Base-by-base conservation (phyloP, 2,888 invertebrate genomes). In the Hydroisotoma schaefferi region DNA sequence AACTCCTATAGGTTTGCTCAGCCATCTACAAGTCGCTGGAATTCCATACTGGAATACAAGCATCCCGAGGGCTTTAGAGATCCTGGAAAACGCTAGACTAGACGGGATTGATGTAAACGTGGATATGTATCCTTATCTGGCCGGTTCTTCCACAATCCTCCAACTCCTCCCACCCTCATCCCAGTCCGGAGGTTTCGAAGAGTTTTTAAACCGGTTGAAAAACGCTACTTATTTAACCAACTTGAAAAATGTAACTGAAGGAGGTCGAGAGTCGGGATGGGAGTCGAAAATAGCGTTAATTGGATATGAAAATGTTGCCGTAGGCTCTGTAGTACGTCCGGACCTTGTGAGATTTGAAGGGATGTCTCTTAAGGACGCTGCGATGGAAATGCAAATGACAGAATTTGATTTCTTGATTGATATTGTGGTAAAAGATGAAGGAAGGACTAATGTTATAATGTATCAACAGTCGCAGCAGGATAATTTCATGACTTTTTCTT, bases 111-210 rank as follows among this genome's bases (percentile, higher is more conserved):
- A 71, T 43, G 57, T 71, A 2, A 62, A 59, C 3, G 65, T 71
- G 10, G 71, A 71, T 37, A 71, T 71, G 71, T 71, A 71, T 49
- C 71, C 71, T 10, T 71, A 71, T 44, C 33, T 69, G 15, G 71
- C 71, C 15, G 71, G 71, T 5, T 67, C 67, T 6, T 61, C 59
- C 1, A 71, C 71, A 49, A 71, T 71, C 55, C 49, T 71, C 1
- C 71, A 71, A 18, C 44, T 71, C 2, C 48, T 71, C 0, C 71
- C 71, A 0, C 71, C 71, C 2, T 69, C 69, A 3, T 58, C 71
- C 0, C 60, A 63, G 62, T 40, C 65, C n/a, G 60, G 63, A 15
- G 71, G 71, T 8, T 61, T 71, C 37, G 62, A 65, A 6, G 67
- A 59, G 5, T 65, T 71, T 20, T n/a, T 68, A 12, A 59, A 49